Percentiles rank a stretch among this genome's conserved stretches.
Conservation (phyloP, 2,113 vertebrate genomes). For the Pedionomus torquatus region DNA sequence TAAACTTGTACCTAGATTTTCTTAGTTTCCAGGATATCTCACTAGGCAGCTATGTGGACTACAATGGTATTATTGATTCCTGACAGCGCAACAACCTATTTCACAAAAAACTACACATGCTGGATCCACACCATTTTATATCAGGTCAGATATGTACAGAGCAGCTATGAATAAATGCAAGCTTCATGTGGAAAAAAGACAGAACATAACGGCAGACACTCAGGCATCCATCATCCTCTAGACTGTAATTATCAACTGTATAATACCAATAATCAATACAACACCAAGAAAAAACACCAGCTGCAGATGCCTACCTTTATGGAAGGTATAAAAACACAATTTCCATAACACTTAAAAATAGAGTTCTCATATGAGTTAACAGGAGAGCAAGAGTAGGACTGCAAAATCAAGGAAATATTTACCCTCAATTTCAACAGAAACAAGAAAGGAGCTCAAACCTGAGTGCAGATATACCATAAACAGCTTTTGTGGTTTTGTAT, state of each 20-base stretch:
- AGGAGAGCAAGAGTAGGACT: neutral
- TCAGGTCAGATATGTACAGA: neutral
- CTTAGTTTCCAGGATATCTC: neutral
- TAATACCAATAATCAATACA: neutral
- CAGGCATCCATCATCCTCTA: neutral
- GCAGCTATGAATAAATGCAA: neutral
- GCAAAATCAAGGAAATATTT: neutral
- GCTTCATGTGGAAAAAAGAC: neutral
- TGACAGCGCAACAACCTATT: neutral
- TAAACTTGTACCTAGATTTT: neutral
- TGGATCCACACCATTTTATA: neutral
- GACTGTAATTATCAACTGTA: neutral
- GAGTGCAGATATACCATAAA: neutral
- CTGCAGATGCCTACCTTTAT: neutral
- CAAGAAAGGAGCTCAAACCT: neutral
- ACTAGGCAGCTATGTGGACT: neutral
- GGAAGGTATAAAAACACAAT: neutral
- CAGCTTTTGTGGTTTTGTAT: neutral
- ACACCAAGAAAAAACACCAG: neutral
- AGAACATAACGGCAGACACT: neutral
- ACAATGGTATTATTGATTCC: neutral
- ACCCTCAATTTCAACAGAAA: neutral
- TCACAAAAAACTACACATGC: neutral
- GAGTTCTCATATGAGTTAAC: neutral
- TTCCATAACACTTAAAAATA: accelerated